A percentile compares a stretch with the other conserved stretches of the same genome.
Evolutionary conservation across 2,797 vertebrate genomes (phyloP).

Genomic region (Chelon labrosus): DNA sequence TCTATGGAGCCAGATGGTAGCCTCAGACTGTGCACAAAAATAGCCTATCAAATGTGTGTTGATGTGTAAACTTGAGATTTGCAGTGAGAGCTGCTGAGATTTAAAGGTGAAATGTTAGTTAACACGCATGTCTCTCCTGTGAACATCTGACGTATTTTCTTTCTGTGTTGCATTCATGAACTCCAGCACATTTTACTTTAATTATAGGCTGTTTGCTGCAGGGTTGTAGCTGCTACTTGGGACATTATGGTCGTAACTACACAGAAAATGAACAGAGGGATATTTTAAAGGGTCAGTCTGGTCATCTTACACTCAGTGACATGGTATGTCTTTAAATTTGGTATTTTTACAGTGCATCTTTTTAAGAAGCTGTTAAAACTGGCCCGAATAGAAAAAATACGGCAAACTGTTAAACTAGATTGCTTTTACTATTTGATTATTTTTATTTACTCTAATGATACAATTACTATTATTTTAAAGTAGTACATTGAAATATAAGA

Average conservation of each 20-base stretch:
- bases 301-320: not conserved
- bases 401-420: too few relatives aligned
- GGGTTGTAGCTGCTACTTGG: not conserved
- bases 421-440: too few relatives aligned
- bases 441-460: too few relatives aligned
- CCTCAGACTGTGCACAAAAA: constrained; percentile 70
- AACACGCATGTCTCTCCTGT: constrained; percentile 19
- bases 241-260: constrained; percentile 5
- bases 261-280: not conserved
- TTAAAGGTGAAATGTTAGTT: constrained; percentile 63
- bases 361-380: too few relatives aligned
- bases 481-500: too few relatives aligned
- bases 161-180: constrained; percentile 11
- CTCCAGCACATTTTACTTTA: constrained; percentile 47
- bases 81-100: constrained; percentile 43
- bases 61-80: constrained; percentile 63
- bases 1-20: constrained; percentile 77
- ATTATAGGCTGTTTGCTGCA: constrained; percentile 28
- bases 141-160: constrained; percentile 31
- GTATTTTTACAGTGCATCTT: not conserved
- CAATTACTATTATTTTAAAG: too few relatives aligned
- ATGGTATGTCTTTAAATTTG: too few relatives aligned
- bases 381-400: too few relatives aligned
- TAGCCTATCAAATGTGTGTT: constrained; percentile 62
- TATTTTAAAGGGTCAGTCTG: not conserved